Evolutionary conservation across 1,140 invertebrate species (phyloP).

Genomic region (Battus philenor): DNA sequence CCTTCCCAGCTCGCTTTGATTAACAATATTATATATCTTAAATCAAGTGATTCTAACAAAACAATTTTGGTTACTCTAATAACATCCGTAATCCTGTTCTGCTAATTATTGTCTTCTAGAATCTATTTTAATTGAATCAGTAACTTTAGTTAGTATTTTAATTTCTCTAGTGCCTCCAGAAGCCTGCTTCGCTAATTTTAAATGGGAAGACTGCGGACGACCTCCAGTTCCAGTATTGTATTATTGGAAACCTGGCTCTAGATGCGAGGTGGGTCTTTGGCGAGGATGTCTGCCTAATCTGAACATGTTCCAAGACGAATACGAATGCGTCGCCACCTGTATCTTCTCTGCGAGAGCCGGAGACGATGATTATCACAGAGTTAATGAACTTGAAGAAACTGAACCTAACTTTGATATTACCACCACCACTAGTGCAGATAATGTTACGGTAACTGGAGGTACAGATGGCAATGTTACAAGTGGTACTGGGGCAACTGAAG

Average conservation of each 20-base stretch:
- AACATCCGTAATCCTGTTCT: too few relatives aligned
- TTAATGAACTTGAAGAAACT: slow-evolving; percentile 12
- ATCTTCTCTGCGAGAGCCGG: slow-evolving; percentile 41
- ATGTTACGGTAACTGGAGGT: not conserved
- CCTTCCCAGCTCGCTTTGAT: too few relatives aligned
- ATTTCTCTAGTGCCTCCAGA: slow-evolving; percentile 51
- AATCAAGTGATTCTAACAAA: too few relatives aligned
- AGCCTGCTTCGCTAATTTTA: slow-evolving; percentile 47
- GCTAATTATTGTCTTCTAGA: too few relatives aligned
- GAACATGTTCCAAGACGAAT: slow-evolving; percentile 62
- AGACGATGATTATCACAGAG: slow-evolving; percentile 30
- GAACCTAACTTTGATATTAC: slow-evolving; percentile 5
- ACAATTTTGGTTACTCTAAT: too few relatives aligned
- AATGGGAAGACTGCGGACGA: slow-evolving; percentile 53
- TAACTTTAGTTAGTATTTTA: too few relatives aligned
- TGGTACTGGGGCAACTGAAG: not conserved
- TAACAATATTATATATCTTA: too few relatives aligned
- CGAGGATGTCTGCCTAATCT: slow-evolving; percentile 54
- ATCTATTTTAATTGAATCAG: too few relatives aligned
- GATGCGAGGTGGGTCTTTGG: slow-evolving; percentile 60
- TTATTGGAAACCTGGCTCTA: slow-evolving; percentile 58
- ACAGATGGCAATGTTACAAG: not conserved
- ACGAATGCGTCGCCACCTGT: slow-evolving; percentile 57
- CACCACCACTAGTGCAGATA: not conserved
- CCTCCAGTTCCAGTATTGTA: slow-evolving; percentile 44